These are phyloP conservation scores for Phalloptychus januarius DNA, from an alignment of 2,797 vertebrate species.

Conservation along the genomic window DNA sequence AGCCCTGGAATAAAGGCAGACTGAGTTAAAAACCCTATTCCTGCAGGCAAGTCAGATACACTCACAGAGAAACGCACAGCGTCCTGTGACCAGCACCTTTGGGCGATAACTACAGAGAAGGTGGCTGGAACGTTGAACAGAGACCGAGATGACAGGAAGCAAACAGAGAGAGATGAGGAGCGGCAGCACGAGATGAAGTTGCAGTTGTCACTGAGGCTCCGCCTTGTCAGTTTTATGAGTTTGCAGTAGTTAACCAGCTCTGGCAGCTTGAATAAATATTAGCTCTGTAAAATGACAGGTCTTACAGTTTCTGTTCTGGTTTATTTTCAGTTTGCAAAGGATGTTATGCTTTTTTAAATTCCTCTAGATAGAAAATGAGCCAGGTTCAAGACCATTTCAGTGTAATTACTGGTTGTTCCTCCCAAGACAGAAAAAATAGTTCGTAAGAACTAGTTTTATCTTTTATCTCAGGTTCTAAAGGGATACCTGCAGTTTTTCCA, in stretches of 20 bases:
- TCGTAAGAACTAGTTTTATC: neutral
- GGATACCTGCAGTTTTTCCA: neutral
- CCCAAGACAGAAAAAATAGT: neutral
- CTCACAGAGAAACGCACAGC: slow-evolving; percentile 47
- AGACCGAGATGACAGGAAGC: slow-evolving; percentile 54
- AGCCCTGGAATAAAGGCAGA: slow-evolving; percentile 44
- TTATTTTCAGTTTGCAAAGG: neutral
- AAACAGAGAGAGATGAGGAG: slow-evolving; percentile 62
- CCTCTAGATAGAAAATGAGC: neutral
- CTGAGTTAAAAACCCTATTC: slow-evolving; percentile 40
- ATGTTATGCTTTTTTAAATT: slow-evolving; percentile 1
- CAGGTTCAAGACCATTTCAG: neutral
- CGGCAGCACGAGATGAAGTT: slow-evolving; percentile 52
- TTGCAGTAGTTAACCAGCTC: slow-evolving; percentile 51
- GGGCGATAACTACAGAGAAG: slow-evolving; percentile 44
- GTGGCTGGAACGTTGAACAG: slow-evolving; percentile 46
- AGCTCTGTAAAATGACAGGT: slow-evolving; percentile 48
- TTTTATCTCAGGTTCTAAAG: neutral
- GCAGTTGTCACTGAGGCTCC: slow-evolving; percentile 53
- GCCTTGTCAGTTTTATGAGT: slow-evolving; percentile 59
- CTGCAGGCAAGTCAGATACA: slow-evolving; percentile 51
- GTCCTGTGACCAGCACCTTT: slow-evolving; percentile 52
- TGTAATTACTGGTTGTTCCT: neutral
- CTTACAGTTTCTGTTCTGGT: slow-evolving; percentile 2
- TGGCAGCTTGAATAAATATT: slow-evolving; percentile 67